Percentiles rank a stretch among this genome's conserved stretches.
These are phyloP conservation scores for Ormyrus thymus DNA, from an alignment of 2,888 invertebrate species.

Conservation along the genomic window DNA sequence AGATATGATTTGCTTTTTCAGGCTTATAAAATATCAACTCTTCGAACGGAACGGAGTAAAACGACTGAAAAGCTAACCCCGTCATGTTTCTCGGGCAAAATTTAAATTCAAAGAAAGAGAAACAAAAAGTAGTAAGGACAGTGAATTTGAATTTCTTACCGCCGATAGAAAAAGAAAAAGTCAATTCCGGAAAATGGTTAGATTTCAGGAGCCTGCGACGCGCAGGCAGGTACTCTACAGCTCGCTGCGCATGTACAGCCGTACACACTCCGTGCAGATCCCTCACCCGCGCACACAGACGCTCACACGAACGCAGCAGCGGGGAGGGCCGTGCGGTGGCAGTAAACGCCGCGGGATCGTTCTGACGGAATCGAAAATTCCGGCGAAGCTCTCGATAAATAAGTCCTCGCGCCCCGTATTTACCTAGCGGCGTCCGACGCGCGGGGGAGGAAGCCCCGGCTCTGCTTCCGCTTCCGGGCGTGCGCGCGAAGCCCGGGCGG, in stretches of 20 bases:
- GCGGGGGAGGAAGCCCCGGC: no score
- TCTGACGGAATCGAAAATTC: slow-evolving; percentile 58
- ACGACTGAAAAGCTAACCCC: no score
- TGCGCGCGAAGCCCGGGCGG: no score
- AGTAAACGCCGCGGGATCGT: slow-evolving; percentile 40
- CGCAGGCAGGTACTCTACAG: not conserved
- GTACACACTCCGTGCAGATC: not conserved
- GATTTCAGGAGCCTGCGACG: not conserved
- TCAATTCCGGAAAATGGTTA: slow-evolving; percentile 15
- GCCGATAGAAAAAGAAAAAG: not conserved
- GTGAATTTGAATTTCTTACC: not conserved
- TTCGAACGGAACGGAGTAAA: no score
- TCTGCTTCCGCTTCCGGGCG: no score
- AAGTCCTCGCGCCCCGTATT: slow-evolving; percentile 50
- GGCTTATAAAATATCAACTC: no score
- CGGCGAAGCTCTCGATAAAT: slow-evolving; percentile 57
- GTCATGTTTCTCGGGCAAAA: no score
- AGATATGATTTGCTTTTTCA: no score
- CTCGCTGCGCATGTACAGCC: not conserved
- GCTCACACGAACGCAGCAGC: slow-evolving; percentile 10
- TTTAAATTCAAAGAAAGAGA: not conserved
- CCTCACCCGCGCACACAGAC: not conserved
- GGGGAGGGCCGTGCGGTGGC: slow-evolving; percentile 17
- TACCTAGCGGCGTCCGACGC: not conserved
- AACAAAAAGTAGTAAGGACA: not conserved